Base-by-base conservation (phyloP, 1,140 invertebrate genomes). In the Glomeris maerens region DNA sequence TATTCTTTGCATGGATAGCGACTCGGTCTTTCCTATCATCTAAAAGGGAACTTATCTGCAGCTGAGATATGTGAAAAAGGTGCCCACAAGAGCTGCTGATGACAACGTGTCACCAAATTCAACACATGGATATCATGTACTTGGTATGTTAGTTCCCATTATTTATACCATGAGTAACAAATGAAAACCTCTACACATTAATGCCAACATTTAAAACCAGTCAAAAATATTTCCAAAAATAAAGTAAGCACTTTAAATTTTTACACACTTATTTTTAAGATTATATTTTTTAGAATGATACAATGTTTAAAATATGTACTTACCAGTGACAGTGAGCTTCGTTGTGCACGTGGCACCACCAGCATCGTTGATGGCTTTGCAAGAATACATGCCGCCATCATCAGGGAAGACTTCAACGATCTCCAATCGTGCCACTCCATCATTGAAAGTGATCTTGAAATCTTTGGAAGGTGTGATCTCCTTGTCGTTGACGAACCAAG, bases 311-410 rank as follows among this genome's bases (percentile, higher is more conserved):
- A 52, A 52, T 46, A 29, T 51, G 53, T 78, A 78, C 76, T 76
- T 70, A 42, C 58, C 60, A 22, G 79, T 72, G 59, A 82, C 76
- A 52, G 78, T 72, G 47, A 89, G 69, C 62, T 80, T 80, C 20
- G 80, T 80, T 36, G 79, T 80, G 25, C 82, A 83, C 21, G 79
- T 80, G n/a, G 79, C 81, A 51, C 81, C 78, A 28, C 85, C 85
- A 53, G 78, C 78, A 13, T 73, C 64, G 66, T 89, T 90, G 25
- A 76, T 74, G 4, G 83, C 83, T 62, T 75, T 77, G 62, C 82
- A 85, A 7, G 80, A 79, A 66, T 88, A 87, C 52, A 83, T 76
- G 23, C 82, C 86, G 52, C 77, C 74, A 66, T 89, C 81, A 56
- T 79, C 73, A 39, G 76, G 71, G 38, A 73, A 70, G 1, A 80